Conservation (phyloP, 2,797 vertebrate species). For the Clarias fuscus region DNA sequence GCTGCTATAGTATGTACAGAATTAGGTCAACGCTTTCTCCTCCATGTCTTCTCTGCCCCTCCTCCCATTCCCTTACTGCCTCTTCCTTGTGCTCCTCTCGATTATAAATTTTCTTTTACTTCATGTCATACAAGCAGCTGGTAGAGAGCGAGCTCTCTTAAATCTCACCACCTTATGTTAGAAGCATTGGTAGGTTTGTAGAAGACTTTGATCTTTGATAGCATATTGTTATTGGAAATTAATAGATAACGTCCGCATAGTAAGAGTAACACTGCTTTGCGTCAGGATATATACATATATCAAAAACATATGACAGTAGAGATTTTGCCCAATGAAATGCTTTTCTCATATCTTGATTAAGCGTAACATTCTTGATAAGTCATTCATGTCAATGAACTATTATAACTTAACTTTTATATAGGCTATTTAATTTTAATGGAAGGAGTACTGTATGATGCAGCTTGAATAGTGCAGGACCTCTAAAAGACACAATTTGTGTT, state of each 20-base stretch:
- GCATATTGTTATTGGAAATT: too few species aligned
- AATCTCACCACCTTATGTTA: conserved; percentile 33
- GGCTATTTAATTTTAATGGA: neutral
- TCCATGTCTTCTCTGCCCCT: conserved; percentile 58
- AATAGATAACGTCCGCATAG: too few species aligned
- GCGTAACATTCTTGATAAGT: too few species aligned
- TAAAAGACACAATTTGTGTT: neutral
- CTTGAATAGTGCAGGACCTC: neutral
- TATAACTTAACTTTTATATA: neutral
- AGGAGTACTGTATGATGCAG: neutral
- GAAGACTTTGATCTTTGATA: neutral
- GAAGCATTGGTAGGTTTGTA: conserved; percentile 20
- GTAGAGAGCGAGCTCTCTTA: conserved; percentile 28
- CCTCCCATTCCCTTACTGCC: conserved; percentile 7
- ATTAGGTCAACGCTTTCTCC: conserved; percentile 76
- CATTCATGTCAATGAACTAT: neutral
- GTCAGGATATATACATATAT: neutral
- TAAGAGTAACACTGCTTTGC: too few species aligned
- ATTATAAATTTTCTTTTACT: conserved; percentile 59
- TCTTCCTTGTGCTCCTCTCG: conserved; percentile 23
- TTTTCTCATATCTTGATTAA: neutral
- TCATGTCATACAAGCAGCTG: conserved; percentile 45
- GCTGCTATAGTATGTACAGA: conserved; percentile 70
- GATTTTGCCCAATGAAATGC: neutral
- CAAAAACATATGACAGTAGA: neutral